Evolutionary conservation across 2,113 vertebrate genomes (phyloP).

Genomic region (Bufo gargarizans): DNA sequence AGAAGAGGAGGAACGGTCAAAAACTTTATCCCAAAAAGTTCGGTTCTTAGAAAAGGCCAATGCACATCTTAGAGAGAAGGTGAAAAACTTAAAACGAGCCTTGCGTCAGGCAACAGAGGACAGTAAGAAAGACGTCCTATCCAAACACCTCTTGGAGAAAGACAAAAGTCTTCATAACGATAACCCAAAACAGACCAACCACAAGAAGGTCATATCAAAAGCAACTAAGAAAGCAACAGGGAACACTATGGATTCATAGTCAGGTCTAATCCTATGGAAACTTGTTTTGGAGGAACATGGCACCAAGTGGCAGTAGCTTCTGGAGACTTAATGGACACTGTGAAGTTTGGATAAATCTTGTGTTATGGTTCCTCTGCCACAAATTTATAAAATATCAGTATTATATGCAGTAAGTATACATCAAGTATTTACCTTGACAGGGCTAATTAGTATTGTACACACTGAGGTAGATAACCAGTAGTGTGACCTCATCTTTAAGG

Average conservation of each 20-base stretch:
- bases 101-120: slow-evolving; percentile 77
- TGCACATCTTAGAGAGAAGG: slow-evolving; percentile 78
- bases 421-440: not conserved
- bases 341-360: not conserved
- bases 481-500: not conserved
- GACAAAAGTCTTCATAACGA: slow-evolving; percentile 57
- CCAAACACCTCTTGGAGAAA: slow-evolving; percentile 72
- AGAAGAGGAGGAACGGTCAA: slow-evolving; percentile 81
- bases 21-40: slow-evolving; percentile 78
- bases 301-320: not conserved
- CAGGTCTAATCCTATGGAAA: not conserved
- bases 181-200: slow-evolving; percentile 75
- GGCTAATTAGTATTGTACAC: not conserved
- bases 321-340: not conserved
- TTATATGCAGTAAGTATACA: not conserved
- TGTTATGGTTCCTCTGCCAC: not conserved
- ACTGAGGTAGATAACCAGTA: not conserved
- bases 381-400: slow-evolving; percentile 3
- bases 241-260: slow-evolving; percentile 66
- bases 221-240: slow-evolving; percentile 66
- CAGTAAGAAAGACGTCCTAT: slow-evolving; percentile 71
- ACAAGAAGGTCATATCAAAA: slow-evolving; percentile 66
- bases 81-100: slow-evolving; percentile 80
- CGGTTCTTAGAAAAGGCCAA: slow-evolving; percentile 80
- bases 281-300: not conserved